Conservation (phyloP, 2,797 vertebrate genomes). For the Hydrocynus forskahlii region DNA sequence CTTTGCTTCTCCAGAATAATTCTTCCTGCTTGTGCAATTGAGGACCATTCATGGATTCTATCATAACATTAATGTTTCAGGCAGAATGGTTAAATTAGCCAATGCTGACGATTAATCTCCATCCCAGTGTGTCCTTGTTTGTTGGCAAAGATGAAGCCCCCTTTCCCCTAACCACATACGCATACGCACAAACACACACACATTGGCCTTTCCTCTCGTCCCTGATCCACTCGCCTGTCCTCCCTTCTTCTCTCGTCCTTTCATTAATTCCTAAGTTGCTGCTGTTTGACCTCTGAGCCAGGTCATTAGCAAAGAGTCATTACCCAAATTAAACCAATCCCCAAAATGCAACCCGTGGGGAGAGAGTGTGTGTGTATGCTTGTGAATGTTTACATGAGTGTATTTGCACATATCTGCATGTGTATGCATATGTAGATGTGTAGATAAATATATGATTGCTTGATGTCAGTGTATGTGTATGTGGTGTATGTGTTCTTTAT, state of each 20-base stretch:
- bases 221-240: slow-evolving; percentile 65
- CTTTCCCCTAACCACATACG: slow-evolving; percentile 20
- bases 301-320: slow-evolving; percentile 83
- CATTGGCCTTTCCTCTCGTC: slow-evolving; percentile 49
- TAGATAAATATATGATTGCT: too few species aligned
- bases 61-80: background rate
- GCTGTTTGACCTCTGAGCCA: slow-evolving; percentile 75
- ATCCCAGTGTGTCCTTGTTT: slow-evolving; percentile 71
- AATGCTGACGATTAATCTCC: slow-evolving; percentile 69
- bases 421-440: background rate
- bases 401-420: background rate
- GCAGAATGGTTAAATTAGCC: slow-evolving; percentile 64
- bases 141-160: slow-evolving; percentile 70
- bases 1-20: background rate
- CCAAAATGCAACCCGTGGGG: slow-evolving; percentile 80
- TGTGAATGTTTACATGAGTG: slow-evolving; percentile 53
- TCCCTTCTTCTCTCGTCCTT: slow-evolving; percentile 29
- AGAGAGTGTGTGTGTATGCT: slow-evolving; percentile 20
- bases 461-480: too few species aligned
- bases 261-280: slow-evolving; percentile 64
- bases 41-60: slow-evolving; percentile 37
- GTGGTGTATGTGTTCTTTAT: too few species aligned
- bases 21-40: slow-evolving; percentile 42
- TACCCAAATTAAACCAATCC: slow-evolving; percentile 88
- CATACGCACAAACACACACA: slow-evolving; percentile 52